Base-by-base conservation (phyloP, 2,888 invertebrate genomes). In the Lasioglossum malachurum region DNA sequence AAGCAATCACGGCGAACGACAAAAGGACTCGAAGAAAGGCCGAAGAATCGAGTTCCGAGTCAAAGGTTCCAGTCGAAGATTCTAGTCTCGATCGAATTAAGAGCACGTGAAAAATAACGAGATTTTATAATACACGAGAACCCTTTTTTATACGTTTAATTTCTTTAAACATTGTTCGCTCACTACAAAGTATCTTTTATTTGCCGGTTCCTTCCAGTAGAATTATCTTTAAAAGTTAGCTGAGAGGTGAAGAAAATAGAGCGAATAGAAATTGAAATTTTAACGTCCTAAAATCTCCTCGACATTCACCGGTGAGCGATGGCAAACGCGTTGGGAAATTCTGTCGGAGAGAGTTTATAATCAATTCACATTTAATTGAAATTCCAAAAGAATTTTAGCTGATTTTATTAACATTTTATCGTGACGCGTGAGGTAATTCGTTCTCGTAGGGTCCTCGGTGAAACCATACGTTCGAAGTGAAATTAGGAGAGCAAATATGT, bases 1-100 rank as follows among this genome's bases (percentile, higher is more conserved):
- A 80, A 88, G 77, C 77, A 88, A 83, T 88, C 79, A 60, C 75
- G 71, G 71, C 41, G 81, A 84, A 88, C 74, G 80, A 81, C 69
- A 64, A 75, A 53, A 35, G 57, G 57, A 53, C n/a, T 73, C 64
- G 41, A 31, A 72, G 46, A 80, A 76, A 79, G 53, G 77, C 53
- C 75, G 57, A 38, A 23, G 69, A 67, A 57, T 38, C 53, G 49
- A 44, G n/a, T 31, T 12, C 67, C 16, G n/a, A 57, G n/a, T 57
- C 57, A 4, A 10, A n/a, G n/a, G 12, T 57, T 2, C 57, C n/a
- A 10, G 10, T n/a, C 10, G 10, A n/a, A 53, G n/a, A 74, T 46
- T 41, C 27, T 41, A 23, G 78, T 71, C 64, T 27, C 69, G 49
- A 84, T 84, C 75, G 69, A 78, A 80, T 80, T 82, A 80, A 80